Evolutionary conservation across 2,113 vertebrate species (phyloP), one percentile per base, ranked within the genome.

Genomic region (Ceratotherium simum): DNA sequence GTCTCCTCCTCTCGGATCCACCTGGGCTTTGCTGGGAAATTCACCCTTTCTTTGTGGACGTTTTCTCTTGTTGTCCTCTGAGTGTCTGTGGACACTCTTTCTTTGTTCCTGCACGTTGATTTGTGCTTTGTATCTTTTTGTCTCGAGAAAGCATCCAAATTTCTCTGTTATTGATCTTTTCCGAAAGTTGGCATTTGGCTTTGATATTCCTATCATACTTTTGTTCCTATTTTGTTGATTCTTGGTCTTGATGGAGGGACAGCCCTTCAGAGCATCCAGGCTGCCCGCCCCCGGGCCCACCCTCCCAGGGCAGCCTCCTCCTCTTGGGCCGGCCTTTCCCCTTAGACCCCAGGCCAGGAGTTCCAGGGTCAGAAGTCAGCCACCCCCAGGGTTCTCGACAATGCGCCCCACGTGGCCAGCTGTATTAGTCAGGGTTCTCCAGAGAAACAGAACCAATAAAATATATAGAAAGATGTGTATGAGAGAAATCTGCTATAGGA

Each of bases 41-140:
- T 8, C 31, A 48, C 33, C 6, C 1, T 25, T n/a, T 54, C 48
- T 54, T 4, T 0, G 1, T 56, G 51, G 18, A 2, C 8, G 51
- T 8, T 8, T 13, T 12, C 76, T 56, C 76, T n/a, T 5, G 0
- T 14, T 14, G 4, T 4, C 33, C 54, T 36, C 2, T 3, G n/a
- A 2, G 4, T 36, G 12, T 36, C 54, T 27, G 54, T 3, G 5
- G 54, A 9, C 21, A 8, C 3, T 7, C 2, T 4, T 13, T 21
- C 17, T 4, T 31, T 13, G 13, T 48, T 11, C 33, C 51, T 2
- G 48, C 6, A 18, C n/a, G 51, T 8, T 14, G 76, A 14, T 25
- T 8, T 23, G 48, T 8, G 33, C 78, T 4, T 56, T 33, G 33
- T 54, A 54, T 36, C 20, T 79, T 51, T 79, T 33, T 20, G 67